Percentiles rank a stretch among this genome's conserved stretches.
Evolutionary conservation across 2,888 invertebrate species (phyloP).

Genomic region (Acleris literana): DNA sequence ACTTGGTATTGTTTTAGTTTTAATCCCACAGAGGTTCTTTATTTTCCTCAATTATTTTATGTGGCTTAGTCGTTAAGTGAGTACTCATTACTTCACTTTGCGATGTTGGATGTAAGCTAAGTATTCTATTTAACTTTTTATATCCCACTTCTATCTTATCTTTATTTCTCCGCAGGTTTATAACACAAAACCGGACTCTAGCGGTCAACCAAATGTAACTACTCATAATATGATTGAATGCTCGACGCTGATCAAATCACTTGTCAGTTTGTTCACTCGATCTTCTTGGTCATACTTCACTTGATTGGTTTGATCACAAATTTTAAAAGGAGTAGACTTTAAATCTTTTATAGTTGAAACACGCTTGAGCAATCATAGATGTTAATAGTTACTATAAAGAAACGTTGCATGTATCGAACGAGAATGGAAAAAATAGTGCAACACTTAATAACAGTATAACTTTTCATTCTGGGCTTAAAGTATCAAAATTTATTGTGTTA

Average conservation of each 20-base stretch:
- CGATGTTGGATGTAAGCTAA: slow-evolving; percentile 63
- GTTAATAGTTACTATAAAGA: slow-evolving; percentile 54
- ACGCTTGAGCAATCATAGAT: slow-evolving; percentile 72
- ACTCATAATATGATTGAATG: slow-evolving; percentile 74
- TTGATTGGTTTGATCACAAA: slow-evolving; percentile 70
- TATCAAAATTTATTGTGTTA: slow-evolving; percentile 48
- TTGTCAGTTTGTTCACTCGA: slow-evolving; percentile 74
- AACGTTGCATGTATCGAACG: slow-evolving; percentile 68
- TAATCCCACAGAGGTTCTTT: slow-evolving; percentile 44
- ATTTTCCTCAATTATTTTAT: slow-evolving; percentile 59
- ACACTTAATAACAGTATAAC: slow-evolving; percentile 50
- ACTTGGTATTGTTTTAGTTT: slow-evolving; percentile 38
- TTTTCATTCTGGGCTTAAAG: slow-evolving; percentile 71
- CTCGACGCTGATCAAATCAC: slow-evolving; percentile 78
- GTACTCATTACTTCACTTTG: slow-evolving; percentile 56
- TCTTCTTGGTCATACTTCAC: slow-evolving; percentile 77
- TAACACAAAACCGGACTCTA: slow-evolving; percentile 84
- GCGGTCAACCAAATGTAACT: slow-evolving; percentile 84
- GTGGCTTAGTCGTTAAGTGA: slow-evolving; percentile 71
- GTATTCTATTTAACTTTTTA: slow-evolving; percentile 58
- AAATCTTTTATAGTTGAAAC: slow-evolving; percentile 57
- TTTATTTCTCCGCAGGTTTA: slow-evolving; percentile 84
- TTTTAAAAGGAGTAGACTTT: slow-evolving; percentile 67
- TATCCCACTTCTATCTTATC: slow-evolving; percentile 77
- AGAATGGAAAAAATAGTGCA: slow-evolving; percentile 51